Conservation (phyloP, 1,140 invertebrate genomes). For the Nixonia krombeini region DNA sequence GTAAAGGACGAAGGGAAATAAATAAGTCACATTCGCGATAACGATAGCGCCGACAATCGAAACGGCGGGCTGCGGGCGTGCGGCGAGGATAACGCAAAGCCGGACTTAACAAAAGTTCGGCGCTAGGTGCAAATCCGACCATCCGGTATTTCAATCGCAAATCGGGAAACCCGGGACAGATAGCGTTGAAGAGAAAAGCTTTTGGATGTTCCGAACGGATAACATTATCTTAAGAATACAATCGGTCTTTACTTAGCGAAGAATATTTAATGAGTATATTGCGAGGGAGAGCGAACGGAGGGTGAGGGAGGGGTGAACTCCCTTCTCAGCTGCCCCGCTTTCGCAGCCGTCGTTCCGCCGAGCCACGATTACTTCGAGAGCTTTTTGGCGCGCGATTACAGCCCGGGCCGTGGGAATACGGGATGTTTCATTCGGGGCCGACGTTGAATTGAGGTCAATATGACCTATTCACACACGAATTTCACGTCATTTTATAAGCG, state of each 20-base stretch:
- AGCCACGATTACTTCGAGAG: no score
- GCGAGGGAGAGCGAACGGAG: no score
- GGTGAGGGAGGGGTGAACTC: no score
- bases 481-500: no score
- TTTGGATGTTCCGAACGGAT: conserved; percentile 39
- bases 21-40: conserved; percentile 50
- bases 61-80: conserved; percentile 36
- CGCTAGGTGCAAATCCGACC: conserved; percentile 47
- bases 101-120: conserved; percentile 51
- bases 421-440: no score
- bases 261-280: not conserved
- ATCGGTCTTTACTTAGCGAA: not conserved
- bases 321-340: no score
- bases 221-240: conserved; percentile 25
- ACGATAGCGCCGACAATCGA: conserved; percentile 52
- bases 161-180: conserved; percentile 49
- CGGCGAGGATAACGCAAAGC: conserved; percentile 45
- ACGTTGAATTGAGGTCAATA: no score
- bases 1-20: conserved; percentile 26
- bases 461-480: no score
- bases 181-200: conserved; percentile 31
- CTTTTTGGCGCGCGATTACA: no score
- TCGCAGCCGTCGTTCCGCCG: no score
- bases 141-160: conserved; percentile 52
- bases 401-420: no score